Base-by-base conservation (phyloP, 2,888 invertebrate genomes). In the Trypoxylon attenuatum region DNA sequence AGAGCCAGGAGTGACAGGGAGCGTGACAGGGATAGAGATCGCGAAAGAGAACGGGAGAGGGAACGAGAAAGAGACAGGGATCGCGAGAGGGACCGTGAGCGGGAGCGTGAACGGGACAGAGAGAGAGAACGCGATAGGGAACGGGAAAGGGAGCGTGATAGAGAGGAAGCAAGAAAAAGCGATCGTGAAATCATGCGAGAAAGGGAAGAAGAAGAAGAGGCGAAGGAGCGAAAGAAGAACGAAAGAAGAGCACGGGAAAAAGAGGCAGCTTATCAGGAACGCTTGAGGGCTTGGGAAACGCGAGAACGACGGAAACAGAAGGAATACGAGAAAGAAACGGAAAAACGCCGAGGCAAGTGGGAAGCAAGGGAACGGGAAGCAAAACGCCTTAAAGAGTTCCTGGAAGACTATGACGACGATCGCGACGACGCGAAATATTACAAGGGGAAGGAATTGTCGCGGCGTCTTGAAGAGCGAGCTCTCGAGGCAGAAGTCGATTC, bases 401-500 rank as follows among this genome's bases (percentile, higher is more conserved):
- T 99, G 2, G 99, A 99, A 88, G 99, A 99, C 87, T 99, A 99
- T 84, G 98, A 99, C 84, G 99, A 99, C 87, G 98, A 98, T 87
- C 90, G 97, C 52, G 98, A 99, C 87, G 99, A 99, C 87, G 91
- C 94, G 47, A 98, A 98, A 89, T 99, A 96, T 89, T 99, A 98
- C 90, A 97, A 96, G 83, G 95, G 96, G 56, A 93, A 96, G 84
- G 96, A 97, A 86, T 89, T 99, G 73, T 94, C 95, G 85, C 92
- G 96, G 66, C 91, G 98, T n/a, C 89, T 98, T 57, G 94, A 94
- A 27, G 97, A 97, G 84, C 91, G 98, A 71, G 96, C 98, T 71
- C 93, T 96, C 73, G 99, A 99, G 88, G 95, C 97, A 3, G 97
- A 97, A 86, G 90, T 91, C 5, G 99, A 99, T 88, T 93, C 92